Conservation (phyloP, 2,797 vertebrate genomes). For the Cryptoblepharus egeriae region DNA sequence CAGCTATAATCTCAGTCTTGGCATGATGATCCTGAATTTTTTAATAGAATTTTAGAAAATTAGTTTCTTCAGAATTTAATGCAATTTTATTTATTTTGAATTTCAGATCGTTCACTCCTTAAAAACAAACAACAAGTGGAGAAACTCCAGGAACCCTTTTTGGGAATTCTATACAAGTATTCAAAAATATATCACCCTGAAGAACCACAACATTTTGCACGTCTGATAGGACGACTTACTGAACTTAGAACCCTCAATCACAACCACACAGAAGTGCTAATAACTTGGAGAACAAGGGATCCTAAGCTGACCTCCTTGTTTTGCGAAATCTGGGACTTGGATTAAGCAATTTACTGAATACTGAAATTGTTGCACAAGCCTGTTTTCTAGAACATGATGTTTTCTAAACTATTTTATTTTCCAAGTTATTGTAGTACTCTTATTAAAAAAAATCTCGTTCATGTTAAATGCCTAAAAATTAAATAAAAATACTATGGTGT, state of each 20-base stretch:
- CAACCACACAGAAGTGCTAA: constrained; percentile 76
- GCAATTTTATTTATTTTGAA: constrained; percentile 43
- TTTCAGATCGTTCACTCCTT: constrained; percentile 77
- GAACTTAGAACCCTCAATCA: constrained; percentile 80
- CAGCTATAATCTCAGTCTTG: too few species aligned
- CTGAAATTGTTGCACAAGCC: constrained; percentile 41
- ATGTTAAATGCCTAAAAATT: constrained; percentile 23
- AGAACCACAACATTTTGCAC: constrained; percentile 79
- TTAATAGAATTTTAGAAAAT: not conserved
- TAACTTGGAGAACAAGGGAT: constrained; percentile 69
- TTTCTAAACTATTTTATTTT: too few species aligned
- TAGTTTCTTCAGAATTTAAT: not conserved
- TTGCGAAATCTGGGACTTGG: constrained; percentile 72
- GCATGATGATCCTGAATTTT: not conserved
- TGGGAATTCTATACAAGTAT: constrained; percentile 79
- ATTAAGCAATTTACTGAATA: constrained; percentile 64
- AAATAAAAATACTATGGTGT: not conserved
- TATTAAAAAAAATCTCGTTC: constrained; percentile 14
- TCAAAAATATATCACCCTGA: constrained; percentile 78
- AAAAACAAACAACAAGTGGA: constrained; percentile 79
- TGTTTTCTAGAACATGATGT: constrained; percentile 37
- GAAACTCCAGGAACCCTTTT: constrained; percentile 79
- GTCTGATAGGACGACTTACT: constrained; percentile 76
- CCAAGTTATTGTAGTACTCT: constrained; percentile 5
- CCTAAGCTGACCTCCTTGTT: constrained; percentile 64